Evolutionary conservation across 2,888 invertebrate species (phyloP).

Genomic region (Idaea straminata): DNA sequence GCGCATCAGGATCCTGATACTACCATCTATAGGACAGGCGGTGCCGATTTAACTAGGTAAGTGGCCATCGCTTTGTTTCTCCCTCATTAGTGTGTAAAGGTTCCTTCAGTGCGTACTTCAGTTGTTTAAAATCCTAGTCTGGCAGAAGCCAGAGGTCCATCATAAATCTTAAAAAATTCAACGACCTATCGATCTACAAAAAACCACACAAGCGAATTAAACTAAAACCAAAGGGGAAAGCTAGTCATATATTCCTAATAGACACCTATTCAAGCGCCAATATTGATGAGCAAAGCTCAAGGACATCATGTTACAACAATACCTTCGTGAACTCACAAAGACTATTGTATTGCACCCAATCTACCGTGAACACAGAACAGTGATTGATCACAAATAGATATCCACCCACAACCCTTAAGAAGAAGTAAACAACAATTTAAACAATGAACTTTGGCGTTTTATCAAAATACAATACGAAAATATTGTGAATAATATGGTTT

Average conservation of each 20-base stretch:
- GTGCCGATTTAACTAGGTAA: too few relatives aligned
- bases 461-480: background rate
- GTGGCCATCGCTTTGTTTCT: too few relatives aligned
- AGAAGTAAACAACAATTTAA: constrained; percentile 1
- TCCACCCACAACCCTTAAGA: background rate
- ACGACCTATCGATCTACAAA: too few relatives aligned
- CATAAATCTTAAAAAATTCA: too few relatives aligned
- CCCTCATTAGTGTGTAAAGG: too few relatives aligned
- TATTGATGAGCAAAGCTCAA: background rate
- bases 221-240: too few relatives aligned
- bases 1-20: too few relatives aligned
- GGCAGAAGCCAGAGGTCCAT: too few relatives aligned
- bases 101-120: too few relatives aligned
- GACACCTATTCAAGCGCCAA: background rate
- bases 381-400: background rate
- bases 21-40: too few relatives aligned
- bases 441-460: background rate
- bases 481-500: background rate
- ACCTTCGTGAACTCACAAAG: background rate
- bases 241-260: background rate
- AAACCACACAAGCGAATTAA: too few relatives aligned
- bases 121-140: too few relatives aligned
- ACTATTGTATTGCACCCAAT: background rate
- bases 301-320: background rate
- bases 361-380: background rate